Conservation (phyloP, 2,797 vertebrate species). For the Molossus alvarezi region DNA sequence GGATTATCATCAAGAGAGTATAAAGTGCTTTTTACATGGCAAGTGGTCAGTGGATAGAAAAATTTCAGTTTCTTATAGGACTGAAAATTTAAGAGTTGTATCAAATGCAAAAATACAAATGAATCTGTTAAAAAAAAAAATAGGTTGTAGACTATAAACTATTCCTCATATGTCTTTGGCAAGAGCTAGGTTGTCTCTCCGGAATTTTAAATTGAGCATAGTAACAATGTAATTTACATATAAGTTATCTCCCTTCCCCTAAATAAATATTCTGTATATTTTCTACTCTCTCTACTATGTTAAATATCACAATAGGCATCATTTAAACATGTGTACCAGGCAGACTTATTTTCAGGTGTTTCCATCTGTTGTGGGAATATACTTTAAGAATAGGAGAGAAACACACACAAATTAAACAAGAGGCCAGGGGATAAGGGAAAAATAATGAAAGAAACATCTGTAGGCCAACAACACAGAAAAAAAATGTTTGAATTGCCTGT, state of each 20-base stretch:
- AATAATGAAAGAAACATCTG: slow-evolving; percentile 81
- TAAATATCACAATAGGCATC: slow-evolving; percentile 41
- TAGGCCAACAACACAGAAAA: slow-evolving; percentile 81
- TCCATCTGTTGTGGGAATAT: slow-evolving; percentile 77
- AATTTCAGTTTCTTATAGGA: not conserved
- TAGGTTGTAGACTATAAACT: not conserved
- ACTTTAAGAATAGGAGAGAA: slow-evolving; percentile 80
- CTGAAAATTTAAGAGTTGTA: slow-evolving; percentile 40
- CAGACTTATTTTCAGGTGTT: slow-evolving; percentile 83
- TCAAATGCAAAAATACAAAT: slow-evolving; percentile 70
- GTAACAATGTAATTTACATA: not conserved
- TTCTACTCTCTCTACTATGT: not conserved
- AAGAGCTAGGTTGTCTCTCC: not conserved
- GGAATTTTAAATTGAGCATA: slow-evolving; percentile 32
- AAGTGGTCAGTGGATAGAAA: slow-evolving; percentile 18
- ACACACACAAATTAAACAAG: slow-evolving; percentile 80
- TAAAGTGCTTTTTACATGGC: slow-evolving; percentile 76
- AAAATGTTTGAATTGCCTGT: slow-evolving; percentile 83
- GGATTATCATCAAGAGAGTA: slow-evolving; percentile 68
- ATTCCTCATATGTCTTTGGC: not conserved
- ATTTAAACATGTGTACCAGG: slow-evolving; percentile 59
- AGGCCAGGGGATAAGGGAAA: slow-evolving; percentile 30
- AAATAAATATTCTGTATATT: slow-evolving; percentile 12
- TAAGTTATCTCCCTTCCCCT: slow-evolving; percentile 54
- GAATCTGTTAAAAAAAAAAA: not conserved